phyloP scores from a whole-genome alignment of 2,113 vertebrate genomes.

The Channa maculata region DNA sequence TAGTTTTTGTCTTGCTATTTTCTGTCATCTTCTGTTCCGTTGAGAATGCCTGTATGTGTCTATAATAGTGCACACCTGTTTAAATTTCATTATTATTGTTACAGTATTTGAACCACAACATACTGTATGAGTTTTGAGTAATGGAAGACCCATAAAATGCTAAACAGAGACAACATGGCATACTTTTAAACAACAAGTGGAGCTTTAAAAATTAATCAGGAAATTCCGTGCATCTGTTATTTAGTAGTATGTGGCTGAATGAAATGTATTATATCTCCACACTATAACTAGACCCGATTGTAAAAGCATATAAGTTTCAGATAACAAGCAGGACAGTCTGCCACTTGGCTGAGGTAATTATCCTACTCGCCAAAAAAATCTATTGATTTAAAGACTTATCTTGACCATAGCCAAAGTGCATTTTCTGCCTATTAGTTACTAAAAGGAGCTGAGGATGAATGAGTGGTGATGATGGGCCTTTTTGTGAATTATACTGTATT shows the following conservation, averaged over 20 bases:
- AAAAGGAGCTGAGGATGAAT: constrained; percentile 11
- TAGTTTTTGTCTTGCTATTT: neutral
- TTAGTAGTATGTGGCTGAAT: neutral
- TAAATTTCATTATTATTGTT: neutral
- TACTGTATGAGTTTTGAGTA: neutral
- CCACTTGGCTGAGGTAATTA: neutral
- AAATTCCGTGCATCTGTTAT: neutral
- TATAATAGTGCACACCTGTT: neutral
- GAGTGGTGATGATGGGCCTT: neutral
- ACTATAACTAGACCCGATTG: neutral
- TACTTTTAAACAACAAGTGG: neutral
- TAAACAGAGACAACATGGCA: neutral
- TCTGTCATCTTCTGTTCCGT: neutral
- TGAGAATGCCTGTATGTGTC: neutral
- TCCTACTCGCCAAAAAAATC: neutral
- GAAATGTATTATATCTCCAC: neutral
- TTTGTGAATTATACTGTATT: constrained; percentile 15
- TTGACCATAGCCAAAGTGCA: neutral
- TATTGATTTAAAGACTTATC: constrained; percentile 3
- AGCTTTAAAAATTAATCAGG: neutral
- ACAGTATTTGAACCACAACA: neutral
- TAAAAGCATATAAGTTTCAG: too few species aligned
- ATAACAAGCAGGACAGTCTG: neutral
- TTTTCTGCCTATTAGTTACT: neutral
- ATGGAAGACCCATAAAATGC: neutral